Evolutionary conservation across 2,113 vertebrate species (phyloP), one percentile per base, ranked within the genome.

Genomic region (Sisor rabdophorus): DNA sequence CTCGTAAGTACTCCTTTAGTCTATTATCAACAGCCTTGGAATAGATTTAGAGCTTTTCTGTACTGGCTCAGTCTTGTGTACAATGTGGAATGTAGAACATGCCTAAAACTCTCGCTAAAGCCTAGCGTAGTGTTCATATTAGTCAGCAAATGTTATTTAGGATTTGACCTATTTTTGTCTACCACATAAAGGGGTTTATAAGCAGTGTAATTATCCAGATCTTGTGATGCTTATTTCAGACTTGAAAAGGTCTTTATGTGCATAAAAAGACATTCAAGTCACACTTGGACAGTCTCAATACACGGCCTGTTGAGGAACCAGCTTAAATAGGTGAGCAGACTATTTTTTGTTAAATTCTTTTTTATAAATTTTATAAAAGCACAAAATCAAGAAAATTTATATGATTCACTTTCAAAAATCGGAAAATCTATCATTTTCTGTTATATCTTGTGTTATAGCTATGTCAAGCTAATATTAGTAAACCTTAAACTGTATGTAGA

Each of bases 171-270:
- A 80, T 68, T 77, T 77, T 16, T 56, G 36, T 20, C n/a, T 32
- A 26, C 36, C 20, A 53, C 50, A 47, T 78, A 79, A n/a, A 83
- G 84, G 80, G 85, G 83, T 87, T 87, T 71, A 83, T 68, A 70
- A 24, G 73, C 80, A 89, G 84, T 86, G 85, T 86, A 87, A 90
- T 91, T 90, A 91, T 90, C 89, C 71, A 73, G 81, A 81, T 88
- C 90, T 91, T 91, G 91, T 92, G 91, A 91, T 88, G 87, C 77
- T 22, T 81, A 83, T 72, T 80, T 11, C 44, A 48, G 75, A 2
- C 74, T 88, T 90, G 89, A 91, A 91, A 90, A 70, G 47, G 52
- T 72, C 80, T 89, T 90, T 90, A 77, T 78, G 59, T 19, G 24
- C 82, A 82, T 58, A 28, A 75, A 71, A 76, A 26, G 47, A 80